phyloP scores from a whole-genome alignment of 2,888 invertebrate genomes.

The Cataglyphis albicans region DNA sequence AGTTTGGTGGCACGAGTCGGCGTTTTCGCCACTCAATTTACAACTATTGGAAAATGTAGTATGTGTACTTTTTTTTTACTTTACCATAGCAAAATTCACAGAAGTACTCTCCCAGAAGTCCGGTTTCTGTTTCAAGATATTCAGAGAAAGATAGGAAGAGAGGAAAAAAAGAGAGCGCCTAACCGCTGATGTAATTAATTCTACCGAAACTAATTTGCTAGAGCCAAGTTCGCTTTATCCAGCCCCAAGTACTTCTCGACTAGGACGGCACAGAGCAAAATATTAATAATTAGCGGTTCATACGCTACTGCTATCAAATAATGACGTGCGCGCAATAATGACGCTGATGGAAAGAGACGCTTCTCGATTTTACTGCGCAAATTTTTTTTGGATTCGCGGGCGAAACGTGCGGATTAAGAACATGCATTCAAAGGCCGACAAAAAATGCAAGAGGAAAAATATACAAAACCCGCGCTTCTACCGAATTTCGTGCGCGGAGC shows the following conservation, averaged over 20 bases:
- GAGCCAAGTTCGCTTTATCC: constrained; percentile 77
- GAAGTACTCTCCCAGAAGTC: constrained; percentile 2
- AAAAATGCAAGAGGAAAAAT: constrained; percentile 13
- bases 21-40: not conserved
- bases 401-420: constrained; percentile 12
- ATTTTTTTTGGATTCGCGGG: constrained; percentile 14
- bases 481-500: constrained; percentile 37
- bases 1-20: not conserved
- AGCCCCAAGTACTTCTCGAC: constrained; percentile 68
- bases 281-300: constrained; percentile 72
- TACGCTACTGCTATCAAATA: not conserved
- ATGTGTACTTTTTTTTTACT: not conserved
- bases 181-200: constrained; percentile 80
- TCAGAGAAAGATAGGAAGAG: not conserved
- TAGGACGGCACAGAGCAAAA: constrained; percentile 54
- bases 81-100: constrained; percentile 41
- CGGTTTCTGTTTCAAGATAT: constrained; percentile 35
- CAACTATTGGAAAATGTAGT: not conserved
- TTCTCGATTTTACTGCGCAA: constrained; percentile 16
- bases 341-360: not conserved
- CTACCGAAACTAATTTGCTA: constrained; percentile 81
- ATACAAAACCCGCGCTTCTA: constrained; percentile 29
- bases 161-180: constrained; percentile 58
- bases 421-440: constrained; percentile 9
- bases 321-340: not conserved